Evolutionary conservation across 2,888 invertebrate species (phyloP), one percentile per base, ranked within the genome.

Genomic region (Dolomedes plantarius): DNA sequence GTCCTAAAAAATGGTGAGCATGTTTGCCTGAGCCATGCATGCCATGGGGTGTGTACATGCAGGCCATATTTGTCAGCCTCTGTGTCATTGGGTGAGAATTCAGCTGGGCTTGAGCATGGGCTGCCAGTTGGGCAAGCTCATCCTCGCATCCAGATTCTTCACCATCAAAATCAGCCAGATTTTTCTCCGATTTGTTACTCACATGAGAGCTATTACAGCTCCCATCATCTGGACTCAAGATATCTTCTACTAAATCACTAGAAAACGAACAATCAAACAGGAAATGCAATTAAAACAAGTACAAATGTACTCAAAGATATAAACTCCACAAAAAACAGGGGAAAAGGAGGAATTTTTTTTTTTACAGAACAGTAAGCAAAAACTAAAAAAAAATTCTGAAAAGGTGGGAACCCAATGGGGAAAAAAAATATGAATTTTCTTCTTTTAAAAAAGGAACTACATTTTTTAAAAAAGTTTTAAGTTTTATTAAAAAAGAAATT

Each of bases 121-220:
- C 88, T 5, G 90, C 89, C 6, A 90, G 88, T 71, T 90, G 90
- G 65, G 89, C 89, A 9, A 90, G 82, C 90, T 95, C 96, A 90
- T 96, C 96, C 90, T 97, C 97, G 90, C 96, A 96, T 0, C 95
- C 96, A 9, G 96, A 96, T 90, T 96, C 96, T 90, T 95, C 95
- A 5, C 97, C 97, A 90, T 98, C 98, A 90, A 98, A 95, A 91
- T 98, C 97, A 0, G 96, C 97, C 94, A 97, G 95, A 91, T 97
- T 97, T 89, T 97, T 97, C 90, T 97, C 97, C 0, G 97, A 97
- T 92, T 97, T 97, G 89, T 96, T 96, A 88, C 97, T 97, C 93
- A 97, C 94, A 39, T 96, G 94, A 0, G 97, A 97, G n/a, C 97
- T 97, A 87, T 91, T 91, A 89, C 97, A 96, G 90, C 97, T 97